Conservation (phyloP, 1,140 invertebrate genomes). For the Bombus impatiens region DNA sequence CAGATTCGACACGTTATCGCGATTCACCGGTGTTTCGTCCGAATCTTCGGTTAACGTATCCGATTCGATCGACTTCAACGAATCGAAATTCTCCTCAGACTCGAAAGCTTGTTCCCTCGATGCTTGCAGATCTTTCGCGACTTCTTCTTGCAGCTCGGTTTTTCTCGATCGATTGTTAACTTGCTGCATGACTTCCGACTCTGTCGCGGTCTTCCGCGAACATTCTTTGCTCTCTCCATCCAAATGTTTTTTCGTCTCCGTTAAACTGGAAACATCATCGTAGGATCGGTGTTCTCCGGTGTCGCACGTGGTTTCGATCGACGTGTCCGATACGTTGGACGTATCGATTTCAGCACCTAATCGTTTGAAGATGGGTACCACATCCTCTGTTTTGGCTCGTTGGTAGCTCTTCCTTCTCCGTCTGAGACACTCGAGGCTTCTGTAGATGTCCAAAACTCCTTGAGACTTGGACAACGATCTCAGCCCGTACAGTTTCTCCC, state of each 20-base stretch:
- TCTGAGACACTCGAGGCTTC: constrained; percentile 78
- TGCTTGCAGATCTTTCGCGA: not conserved
- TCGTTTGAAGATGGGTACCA: constrained; percentile 75
- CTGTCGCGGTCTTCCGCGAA: not conserved
- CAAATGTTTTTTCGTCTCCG: not conserved
- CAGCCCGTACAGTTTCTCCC: constrained; percentile 83
- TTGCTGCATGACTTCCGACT: not conserved
- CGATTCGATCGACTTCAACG: constrained; percentile 79
- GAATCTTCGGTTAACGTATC: constrained; percentile 80
- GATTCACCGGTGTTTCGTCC: constrained; percentile 69
- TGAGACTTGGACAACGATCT: constrained; percentile 84
- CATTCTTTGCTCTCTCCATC: not conserved
- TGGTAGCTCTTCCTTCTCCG: constrained; percentile 70
- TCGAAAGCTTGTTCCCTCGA: constrained; percentile 47
- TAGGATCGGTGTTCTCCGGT: not conserved
- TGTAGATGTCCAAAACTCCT: constrained; percentile 82
- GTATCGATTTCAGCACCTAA: constrained; percentile 68
- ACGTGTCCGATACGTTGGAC: constrained; percentile 44
- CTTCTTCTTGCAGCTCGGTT: not conserved
- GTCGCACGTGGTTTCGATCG: not conserved
- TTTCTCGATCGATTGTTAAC: not conserved
- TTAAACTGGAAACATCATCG: not conserved
- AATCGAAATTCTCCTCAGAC: constrained; percentile 79
- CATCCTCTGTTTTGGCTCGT: constrained; percentile 74
- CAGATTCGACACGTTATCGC: constrained; percentile 39